A percentile compares a stretch with the other conserved stretches of the same genome.
Conservation (phyloP, 2,113 vertebrate species). For the Vulpes ferrilata region DNA sequence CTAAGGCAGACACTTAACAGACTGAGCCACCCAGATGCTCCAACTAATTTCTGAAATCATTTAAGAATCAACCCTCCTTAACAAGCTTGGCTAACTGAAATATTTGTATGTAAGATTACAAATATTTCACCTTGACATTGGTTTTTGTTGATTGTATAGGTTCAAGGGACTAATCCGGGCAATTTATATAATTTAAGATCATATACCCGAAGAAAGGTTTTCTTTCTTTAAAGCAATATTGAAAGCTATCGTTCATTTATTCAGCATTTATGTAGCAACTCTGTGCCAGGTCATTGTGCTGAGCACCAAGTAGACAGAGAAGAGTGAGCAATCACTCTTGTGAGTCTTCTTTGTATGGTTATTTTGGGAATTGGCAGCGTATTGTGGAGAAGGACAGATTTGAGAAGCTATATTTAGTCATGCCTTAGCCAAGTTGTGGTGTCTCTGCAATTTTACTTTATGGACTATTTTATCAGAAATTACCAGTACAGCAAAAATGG, state of each 20-base stretch:
- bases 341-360: background rate
- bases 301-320: background rate
- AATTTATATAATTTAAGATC: slow-evolving; percentile 39
- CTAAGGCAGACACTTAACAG: background rate
- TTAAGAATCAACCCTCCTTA: slow-evolving; percentile 65
- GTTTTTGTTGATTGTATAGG: slow-evolving; percentile 41
- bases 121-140: slow-evolving; percentile 66
- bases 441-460: background rate
- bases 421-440: background rate
- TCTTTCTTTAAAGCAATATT: background rate
- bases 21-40: background rate
- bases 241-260: background rate
- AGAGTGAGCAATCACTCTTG: background rate
- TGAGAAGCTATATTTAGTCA: background rate
- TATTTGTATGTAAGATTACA: slow-evolving; percentile 56
- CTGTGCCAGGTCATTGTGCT: background rate
- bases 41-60: slow-evolving; percentile 65
- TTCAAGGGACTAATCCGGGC: slow-evolving; percentile 42
- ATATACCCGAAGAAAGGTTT: background rate
- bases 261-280: background rate
- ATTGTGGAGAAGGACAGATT: background rate
- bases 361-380: background rate
- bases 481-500: background rate
- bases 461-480: slow-evolving; percentile 32
- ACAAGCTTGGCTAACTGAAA: slow-evolving; percentile 76